Evolutionary conservation across 2,888 invertebrate genomes (phyloP), one percentile per base, ranked within the genome.

Genomic region (Stenoptilia bipunctidactyla): DNA sequence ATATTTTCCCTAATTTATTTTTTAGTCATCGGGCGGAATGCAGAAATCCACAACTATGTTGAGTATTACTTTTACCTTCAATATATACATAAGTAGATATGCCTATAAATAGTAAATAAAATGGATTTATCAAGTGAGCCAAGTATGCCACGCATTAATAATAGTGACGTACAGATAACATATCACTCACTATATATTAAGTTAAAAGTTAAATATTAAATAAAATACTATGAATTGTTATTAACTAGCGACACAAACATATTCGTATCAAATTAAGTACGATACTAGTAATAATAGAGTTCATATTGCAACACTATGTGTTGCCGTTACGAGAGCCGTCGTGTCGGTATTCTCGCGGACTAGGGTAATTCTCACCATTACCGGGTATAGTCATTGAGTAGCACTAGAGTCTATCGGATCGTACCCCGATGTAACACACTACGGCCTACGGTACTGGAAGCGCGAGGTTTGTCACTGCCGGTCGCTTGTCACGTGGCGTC

Each of bases 1-100:
- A 20, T 20, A 70, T 64, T 68, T 73, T 61, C 77, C 77, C 70
- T 70, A 69, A 72, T 34, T 34, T n/a, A 68, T 75, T 20, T 20
- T 82, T 80, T 77, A 80, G 82, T 83, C 84, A 73, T 80, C 80
- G 82, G 82, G 83, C 82, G 84, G 84, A 84, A 84, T 84, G 85
- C 85, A 80, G 79, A 82, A 77, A 82, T 82, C 84, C 84, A 83
- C 83, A 84, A 84, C 82, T 80, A 82, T 74, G 80, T 80, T 80
- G 80, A 82, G 79, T 82, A 79, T 80, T 77, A 70, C 69, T 57
- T 62, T 68, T 51, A 59, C 48, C 46, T 50, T 75, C 77, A 74
- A 80, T 80, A 83, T 77, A 80, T 80, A 82, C 76, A 80, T 75
- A 80, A 73, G 73, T 79, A 79, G 66, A 76, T 67, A 72, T 59